phyloP scores from a whole-genome alignment of 2,113 vertebrate species.

The Macheiramphus alcinus region DNA sequence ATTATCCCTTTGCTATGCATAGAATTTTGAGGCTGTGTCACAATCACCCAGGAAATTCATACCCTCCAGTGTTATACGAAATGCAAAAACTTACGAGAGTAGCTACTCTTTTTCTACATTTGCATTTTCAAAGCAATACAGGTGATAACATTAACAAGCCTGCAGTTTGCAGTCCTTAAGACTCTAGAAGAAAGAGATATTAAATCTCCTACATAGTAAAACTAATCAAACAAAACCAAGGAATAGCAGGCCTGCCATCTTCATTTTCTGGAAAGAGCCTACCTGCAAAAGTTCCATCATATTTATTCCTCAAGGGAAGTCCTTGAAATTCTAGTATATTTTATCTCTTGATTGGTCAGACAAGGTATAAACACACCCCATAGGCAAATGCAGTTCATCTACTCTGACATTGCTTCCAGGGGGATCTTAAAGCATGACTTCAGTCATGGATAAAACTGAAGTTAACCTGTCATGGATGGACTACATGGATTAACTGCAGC shows the following conservation, averaged over 20 bases:
- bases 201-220: neutral
- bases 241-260: neutral
- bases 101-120: neutral
- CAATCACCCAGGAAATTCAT: neutral
- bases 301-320: neutral
- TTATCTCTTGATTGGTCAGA: neutral
- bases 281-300: neutral
- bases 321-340: neutral
- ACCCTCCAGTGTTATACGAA: fast-evolving
- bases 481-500: neutral
- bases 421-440: neutral
- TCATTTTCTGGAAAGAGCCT: neutral
- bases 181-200: neutral
- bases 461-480: neutral
- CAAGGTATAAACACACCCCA: neutral
- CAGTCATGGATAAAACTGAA: neutral
- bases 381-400: neutral
- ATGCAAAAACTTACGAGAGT: neutral
- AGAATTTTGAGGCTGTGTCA: neutral
- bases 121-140: neutral
- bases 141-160: neutral
- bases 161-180: neutral
- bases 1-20: neutral
- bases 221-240: neutral
- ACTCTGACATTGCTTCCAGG: neutral